A percentile compares a stretch with the other conserved stretches of the same genome.
phyloP scores from a whole-genome alignment of 2,113 vertebrate species.

The Menidia beryllina region DNA sequence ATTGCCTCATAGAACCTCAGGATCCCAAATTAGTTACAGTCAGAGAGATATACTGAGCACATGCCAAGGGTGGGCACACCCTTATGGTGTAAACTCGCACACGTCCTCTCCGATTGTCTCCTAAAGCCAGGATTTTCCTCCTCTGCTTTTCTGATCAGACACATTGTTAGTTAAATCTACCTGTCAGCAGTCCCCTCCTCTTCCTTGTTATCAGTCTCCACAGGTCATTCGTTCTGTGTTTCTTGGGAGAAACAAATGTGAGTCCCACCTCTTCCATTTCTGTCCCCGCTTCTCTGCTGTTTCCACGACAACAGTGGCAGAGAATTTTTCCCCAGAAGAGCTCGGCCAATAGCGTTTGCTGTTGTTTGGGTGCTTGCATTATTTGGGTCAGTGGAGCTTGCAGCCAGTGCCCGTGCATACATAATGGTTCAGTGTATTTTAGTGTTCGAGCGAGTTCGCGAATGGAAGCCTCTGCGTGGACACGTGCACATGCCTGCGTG shows the following conservation, averaged over 20 bases:
- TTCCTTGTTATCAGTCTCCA: conserved; percentile 39
- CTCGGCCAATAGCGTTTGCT: conserved; percentile 68
- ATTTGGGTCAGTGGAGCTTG: conserved; percentile 75
- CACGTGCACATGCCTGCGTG: conserved; percentile 4
- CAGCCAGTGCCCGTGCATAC: conserved; percentile 42
- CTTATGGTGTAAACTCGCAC: not conserved
- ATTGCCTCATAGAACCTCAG: conserved; percentile 55
- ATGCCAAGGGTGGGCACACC: conserved; percentile 17
- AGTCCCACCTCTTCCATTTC: conserved; percentile 60
- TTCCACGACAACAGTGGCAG: conserved; percentile 83
- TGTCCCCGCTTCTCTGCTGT: conserved; percentile 69
- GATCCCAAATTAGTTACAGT: conserved; percentile 50
- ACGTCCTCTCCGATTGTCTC: not conserved
- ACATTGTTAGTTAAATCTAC: conserved; percentile 34
- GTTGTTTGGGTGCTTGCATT: conserved; percentile 63
- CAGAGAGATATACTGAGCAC: conserved; percentile 46
- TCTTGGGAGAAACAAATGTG: conserved; percentile 24
- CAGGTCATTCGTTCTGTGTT: conserved; percentile 6
- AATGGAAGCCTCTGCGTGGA: conserved; percentile 3
- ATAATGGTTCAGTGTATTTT: conserved; percentile 12
- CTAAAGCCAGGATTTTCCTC: conserved; percentile 42
- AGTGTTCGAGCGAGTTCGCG: conserved; percentile 20
- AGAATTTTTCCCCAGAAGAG: conserved; percentile 64
- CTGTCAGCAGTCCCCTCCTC: conserved; percentile 45
- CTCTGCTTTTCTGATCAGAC: conserved; percentile 31